Evolutionary conservation across 2,888 invertebrate species (phyloP).

Genomic region (Eilema sororculum): DNA sequence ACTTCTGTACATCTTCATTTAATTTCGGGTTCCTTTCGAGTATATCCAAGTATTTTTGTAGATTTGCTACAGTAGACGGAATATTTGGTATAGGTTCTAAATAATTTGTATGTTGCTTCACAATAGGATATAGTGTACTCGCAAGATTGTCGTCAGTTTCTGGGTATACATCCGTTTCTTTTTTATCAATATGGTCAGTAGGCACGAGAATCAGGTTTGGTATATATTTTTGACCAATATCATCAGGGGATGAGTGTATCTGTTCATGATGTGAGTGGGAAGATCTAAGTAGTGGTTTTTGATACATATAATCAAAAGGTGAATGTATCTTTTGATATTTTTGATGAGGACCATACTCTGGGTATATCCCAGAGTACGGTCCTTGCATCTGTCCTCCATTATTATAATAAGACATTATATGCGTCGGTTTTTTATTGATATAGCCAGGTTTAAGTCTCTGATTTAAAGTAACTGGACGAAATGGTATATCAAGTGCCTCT

Average conservation of each 20-base stretch:
- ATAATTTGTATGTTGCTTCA: background rate
- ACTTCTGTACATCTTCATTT: background rate
- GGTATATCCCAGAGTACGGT: background rate
- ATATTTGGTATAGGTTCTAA: background rate
- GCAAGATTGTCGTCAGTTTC: background rate
- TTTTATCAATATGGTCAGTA: background rate
- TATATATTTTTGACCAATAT: background rate
- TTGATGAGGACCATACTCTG: too few species aligned
- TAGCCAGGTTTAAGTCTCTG: background rate
- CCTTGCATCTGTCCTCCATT: background rate
- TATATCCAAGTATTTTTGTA: background rate
- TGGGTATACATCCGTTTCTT: background rate
- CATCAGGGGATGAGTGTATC: background rate
- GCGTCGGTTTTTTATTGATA: background rate
- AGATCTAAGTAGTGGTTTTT: background rate
- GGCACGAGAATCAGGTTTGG: background rate
- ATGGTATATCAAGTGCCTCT: background rate
- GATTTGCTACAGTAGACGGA: slow-evolving; percentile 10
- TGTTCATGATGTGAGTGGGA: background rate
- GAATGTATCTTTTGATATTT: background rate
- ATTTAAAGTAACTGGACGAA: background rate
- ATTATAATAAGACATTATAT: background rate
- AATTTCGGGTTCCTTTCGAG: background rate
- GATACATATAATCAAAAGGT: background rate
- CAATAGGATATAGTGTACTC: background rate